These are phyloP conservation scores for Apotomis betuletana DNA, from an alignment of 2,888 invertebrate genomes.

Conservation along the genomic window DNA sequence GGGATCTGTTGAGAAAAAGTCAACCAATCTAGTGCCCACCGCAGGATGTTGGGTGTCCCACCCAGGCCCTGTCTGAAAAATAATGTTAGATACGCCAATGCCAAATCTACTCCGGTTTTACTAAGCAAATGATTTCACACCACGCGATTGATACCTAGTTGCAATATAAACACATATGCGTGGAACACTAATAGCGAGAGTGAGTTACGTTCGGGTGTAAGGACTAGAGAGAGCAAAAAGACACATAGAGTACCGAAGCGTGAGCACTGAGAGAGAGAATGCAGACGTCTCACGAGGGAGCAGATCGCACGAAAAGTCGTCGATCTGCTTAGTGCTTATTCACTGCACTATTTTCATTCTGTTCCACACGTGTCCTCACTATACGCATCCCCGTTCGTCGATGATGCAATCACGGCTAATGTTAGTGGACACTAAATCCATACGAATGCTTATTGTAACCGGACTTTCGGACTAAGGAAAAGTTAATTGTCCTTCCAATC, in stretches of 20 bases:
- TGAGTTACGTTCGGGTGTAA: conserved; percentile 12
- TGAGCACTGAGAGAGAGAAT: conserved; percentile 45
- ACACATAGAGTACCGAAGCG: conserved; percentile 8
- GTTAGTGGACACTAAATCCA: conserved; percentile 39
- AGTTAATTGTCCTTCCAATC: background rate
- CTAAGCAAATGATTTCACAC: no score
- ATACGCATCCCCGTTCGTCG: conserved; percentile 47
- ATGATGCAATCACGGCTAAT: conserved; percentile 56
- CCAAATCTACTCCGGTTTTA: no score
- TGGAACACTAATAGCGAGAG: background rate
- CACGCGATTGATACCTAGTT: no score
- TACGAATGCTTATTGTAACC: conserved; percentile 12
- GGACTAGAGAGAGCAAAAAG: conserved; percentile 25
- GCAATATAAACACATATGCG: background rate
- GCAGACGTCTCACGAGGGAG: conserved; percentile 26
- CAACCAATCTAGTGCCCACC: no score
- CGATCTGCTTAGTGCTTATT: conserved; percentile 71
- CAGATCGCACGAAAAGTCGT: conserved; percentile 35
- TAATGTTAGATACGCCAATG: no score
- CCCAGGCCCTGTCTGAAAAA: no score
- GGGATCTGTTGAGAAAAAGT: no score
- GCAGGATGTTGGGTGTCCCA: no score
- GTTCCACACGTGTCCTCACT: conserved; percentile 64
- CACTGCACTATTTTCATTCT: conserved; percentile 74
- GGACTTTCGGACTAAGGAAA: background rate